These are phyloP conservation scores for Orthosia incerta DNA, from an alignment of 2,888 invertebrate species.

Conservation along the genomic window DNA sequence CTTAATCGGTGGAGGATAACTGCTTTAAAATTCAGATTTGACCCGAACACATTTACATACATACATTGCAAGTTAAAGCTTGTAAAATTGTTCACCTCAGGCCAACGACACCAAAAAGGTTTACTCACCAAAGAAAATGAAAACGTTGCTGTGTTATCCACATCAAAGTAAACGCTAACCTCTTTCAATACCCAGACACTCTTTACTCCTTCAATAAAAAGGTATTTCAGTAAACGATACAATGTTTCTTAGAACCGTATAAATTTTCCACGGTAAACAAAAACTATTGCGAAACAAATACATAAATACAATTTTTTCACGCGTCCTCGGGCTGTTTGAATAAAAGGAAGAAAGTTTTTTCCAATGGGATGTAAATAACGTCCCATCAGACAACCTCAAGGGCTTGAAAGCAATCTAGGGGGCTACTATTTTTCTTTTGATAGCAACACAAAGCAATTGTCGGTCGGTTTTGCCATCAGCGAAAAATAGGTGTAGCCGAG, in stretches of 20 bases:
- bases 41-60: no score
- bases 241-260: conserved; percentile 41
- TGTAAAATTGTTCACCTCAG: not conserved
- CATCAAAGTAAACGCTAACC: conserved; percentile 38
- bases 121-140: not conserved
- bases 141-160: conserved; percentile 34
- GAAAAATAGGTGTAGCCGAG: conserved; percentile 78
- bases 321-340: conserved; percentile 70
- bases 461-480: conserved; percentile 81
- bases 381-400: conserved; percentile 82
- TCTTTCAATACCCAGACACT: conserved; percentile 30
- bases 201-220: conserved; percentile 37
- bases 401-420: conserved; percentile 84
- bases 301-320: conserved; percentile 70
- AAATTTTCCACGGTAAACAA: conserved; percentile 63
- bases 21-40: no score
- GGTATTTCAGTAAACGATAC: conserved; percentile 31
- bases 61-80: no score
- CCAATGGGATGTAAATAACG: conserved; percentile 83
- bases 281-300: conserved; percentile 69
- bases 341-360: conserved; percentile 76
- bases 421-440: conserved; percentile 83
- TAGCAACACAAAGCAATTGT: conserved; percentile 85
- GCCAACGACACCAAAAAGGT: conserved; percentile 11
- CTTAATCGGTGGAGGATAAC: no score